Conservation (phyloP, 2,113 vertebrate species). For the Platichthys flesus region DNA sequence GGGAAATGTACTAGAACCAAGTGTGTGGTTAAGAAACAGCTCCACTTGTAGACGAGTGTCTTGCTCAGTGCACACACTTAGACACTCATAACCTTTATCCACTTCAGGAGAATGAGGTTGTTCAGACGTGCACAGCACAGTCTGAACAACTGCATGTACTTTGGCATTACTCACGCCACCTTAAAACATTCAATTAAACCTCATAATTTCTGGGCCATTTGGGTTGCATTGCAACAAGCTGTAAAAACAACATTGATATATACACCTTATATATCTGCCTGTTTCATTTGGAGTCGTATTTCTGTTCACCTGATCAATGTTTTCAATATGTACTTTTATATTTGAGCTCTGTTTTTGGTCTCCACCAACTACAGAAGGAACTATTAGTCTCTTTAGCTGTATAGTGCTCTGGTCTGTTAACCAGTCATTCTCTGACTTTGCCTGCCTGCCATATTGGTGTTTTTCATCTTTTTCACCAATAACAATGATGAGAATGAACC, state of each 20-base stretch:
- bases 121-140: not conserved
- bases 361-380: too few relatives aligned
- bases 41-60: not conserved
- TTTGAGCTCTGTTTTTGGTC: not conserved
- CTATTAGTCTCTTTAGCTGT: not conserved
- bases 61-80: not conserved
- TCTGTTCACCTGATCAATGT: too few relatives aligned
- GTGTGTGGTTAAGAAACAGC: not conserved
- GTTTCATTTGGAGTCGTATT: not conserved
- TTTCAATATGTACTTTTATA: too few relatives aligned
- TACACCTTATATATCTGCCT: not conserved
- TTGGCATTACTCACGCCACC: not conserved
- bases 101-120: not conserved
- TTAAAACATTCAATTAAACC: not conserved
- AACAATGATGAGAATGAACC: too few relatives aligned
- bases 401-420: not conserved
- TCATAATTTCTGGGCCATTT: too few relatives aligned
- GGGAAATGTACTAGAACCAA: constrained; percentile 29
- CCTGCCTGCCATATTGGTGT: not conserved
- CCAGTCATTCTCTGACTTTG: not conserved
- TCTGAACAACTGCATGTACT: not conserved
- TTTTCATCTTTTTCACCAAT: not conserved
- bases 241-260: not conserved
- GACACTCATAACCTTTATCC: not conserved
- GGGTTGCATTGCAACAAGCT: not conserved